Percentiles rank a stretch among this genome's conserved stretches.
phyloP scores from a whole-genome alignment of 2,797 vertebrate species.

The Discoglossus pictus region DNA sequence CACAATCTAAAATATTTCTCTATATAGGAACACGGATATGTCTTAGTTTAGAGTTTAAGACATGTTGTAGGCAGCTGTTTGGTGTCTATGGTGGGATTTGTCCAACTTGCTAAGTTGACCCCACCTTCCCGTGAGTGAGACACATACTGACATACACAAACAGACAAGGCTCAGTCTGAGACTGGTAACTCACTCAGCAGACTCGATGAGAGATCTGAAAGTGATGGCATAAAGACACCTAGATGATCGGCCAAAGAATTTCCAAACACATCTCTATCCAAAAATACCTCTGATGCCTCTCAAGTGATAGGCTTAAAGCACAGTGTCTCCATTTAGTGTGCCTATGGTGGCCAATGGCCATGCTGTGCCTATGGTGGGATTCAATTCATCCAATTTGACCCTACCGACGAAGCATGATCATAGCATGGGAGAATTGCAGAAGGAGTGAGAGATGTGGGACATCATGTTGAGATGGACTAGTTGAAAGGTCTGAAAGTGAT shows the following conservation, averaged over 20 bases:
- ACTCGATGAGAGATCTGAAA: conserved; percentile 56
- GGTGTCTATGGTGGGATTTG: conserved; percentile 23
- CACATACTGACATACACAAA: conserved; percentile 53
- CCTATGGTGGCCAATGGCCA: too few relatives aligned
- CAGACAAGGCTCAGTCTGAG: conserved; percentile 31
- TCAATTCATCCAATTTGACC: too few relatives aligned
- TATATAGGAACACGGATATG: too few relatives aligned
- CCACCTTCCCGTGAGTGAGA: conserved; percentile 48
- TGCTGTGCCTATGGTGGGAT: too few relatives aligned
- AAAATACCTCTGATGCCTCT: neutral
- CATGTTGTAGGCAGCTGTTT: too few relatives aligned
- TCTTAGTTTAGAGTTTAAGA: too few relatives aligned
- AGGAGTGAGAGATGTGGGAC: conserved; percentile 48
- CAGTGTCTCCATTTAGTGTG: too few relatives aligned
- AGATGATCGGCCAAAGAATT: conserved; percentile 55
- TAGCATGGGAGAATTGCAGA: too few relatives aligned
- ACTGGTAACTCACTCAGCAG: conserved; percentile 49
- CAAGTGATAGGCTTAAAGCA: too few relatives aligned
- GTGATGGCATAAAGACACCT: conserved; percentile 49
- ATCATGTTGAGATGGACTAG: conserved; percentile 53
- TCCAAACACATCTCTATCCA: conserved; percentile 44
- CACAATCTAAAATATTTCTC: conserved; percentile 22
- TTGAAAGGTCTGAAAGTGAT: conserved; percentile 56
- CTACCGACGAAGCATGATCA: too few relatives aligned
- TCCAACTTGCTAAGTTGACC: conserved; percentile 2